Conservation (phyloP, 2,888 invertebrate species). For the Orthosia gothica region DNA sequence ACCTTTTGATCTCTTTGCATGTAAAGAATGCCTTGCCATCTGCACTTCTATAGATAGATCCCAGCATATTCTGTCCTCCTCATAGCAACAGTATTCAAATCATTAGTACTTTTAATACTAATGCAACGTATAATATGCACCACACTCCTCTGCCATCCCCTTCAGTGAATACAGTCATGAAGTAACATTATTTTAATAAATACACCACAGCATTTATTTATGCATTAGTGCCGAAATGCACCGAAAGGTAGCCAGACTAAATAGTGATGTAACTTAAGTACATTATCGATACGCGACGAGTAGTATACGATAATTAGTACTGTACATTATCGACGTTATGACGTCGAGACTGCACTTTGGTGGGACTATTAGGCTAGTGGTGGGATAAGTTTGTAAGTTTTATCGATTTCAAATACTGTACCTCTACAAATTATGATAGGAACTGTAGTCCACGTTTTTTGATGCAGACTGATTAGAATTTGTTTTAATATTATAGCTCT, state of each 20-base stretch:
- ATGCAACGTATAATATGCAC: background rate
- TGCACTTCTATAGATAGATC: no score
- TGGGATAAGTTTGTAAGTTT: constrained; percentile 51
- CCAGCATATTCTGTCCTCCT: no score
- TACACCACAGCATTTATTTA: constrained; percentile 23
- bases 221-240: constrained; percentile 37
- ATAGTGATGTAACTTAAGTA: constrained; percentile 73
- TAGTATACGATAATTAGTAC: constrained; percentile 83
- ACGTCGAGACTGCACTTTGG: constrained; percentile 88
- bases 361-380: constrained; percentile 80
- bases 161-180: background rate
- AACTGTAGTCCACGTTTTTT: background rate
- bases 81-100: no score
- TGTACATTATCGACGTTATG: constrained; percentile 87
- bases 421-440: no score
- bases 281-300: constrained; percentile 75
- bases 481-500: no score
- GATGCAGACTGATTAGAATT: background rate
- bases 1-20: no score
- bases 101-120: no score
- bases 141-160: background rate
- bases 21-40: no score
- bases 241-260: constrained; percentile 48
- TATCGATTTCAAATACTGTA: constrained; percentile 42
- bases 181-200: constrained; percentile 8